Evolutionary conservation across 1,140 invertebrate genomes (phyloP).

Genomic region (Neotoxoptera formosana): DNA sequence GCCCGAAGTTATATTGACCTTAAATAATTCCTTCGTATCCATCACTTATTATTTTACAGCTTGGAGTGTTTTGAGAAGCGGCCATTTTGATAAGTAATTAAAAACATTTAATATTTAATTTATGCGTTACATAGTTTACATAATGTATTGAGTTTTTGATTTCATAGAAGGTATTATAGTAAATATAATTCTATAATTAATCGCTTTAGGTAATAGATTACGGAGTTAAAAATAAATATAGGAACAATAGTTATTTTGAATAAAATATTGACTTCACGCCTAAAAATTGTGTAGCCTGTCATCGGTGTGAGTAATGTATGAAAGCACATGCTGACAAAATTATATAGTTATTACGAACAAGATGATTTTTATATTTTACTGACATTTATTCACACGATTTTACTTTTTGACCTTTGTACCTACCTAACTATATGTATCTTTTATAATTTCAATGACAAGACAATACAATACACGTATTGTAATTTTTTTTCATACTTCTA

Average conservation of each 20-base stretch:
- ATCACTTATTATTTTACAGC: neutral
- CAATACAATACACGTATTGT: neutral
- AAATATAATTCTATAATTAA: too few species aligned
- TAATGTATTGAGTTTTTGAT: neutral
- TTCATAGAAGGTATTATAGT: neutral
- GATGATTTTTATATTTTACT: neutral
- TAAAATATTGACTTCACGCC: neutral
- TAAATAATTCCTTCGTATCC: constrained; percentile 19
- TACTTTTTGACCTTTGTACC: neutral
- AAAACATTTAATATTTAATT: neutral
- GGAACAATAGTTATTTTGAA: neutral
- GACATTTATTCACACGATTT: neutral
- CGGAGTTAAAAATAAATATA: neutral
- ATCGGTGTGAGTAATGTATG: neutral
- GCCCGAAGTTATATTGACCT: neutral
- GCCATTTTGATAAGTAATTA: neutral
- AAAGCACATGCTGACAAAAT: neutral
- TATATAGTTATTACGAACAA: neutral
- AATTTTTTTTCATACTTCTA: neutral
- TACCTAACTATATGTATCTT: neutral
- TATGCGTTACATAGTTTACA: neutral
- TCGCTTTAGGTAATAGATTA: too few species aligned
- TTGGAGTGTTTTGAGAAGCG: neutral
- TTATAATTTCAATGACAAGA: neutral
- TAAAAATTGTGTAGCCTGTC: neutral